Percentiles rank a stretch among this genome's conserved stretches.
Evolutionary conservation across 2,888 invertebrate species (phyloP).

Genomic region (Sepiola atlantica): DNA sequence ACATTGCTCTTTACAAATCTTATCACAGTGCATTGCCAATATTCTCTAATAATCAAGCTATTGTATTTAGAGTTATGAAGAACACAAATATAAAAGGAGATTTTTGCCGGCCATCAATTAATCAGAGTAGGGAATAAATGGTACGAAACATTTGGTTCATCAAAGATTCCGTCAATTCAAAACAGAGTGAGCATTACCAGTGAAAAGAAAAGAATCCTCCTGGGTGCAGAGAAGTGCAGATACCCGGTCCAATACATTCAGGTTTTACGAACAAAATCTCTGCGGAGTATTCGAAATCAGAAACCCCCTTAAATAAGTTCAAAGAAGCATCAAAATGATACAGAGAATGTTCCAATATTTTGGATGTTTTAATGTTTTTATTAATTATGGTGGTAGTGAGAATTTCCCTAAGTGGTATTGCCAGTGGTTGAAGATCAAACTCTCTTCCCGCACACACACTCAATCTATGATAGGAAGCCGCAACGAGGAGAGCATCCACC

Average conservation of each 20-base stretch:
- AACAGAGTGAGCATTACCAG: background rate
- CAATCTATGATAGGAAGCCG: too few species aligned
- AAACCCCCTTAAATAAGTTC: background rate
- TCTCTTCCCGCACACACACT: too few species aligned
- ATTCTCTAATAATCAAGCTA: background rate
- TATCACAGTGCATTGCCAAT: background rate
- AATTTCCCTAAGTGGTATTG: background rate
- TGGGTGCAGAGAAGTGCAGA: background rate
- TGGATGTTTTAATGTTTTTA: background rate
- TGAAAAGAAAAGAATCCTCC: background rate
- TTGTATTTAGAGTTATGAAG: background rate
- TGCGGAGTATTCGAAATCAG: background rate
- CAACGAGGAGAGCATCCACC: too few species aligned
- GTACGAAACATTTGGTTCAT: background rate
- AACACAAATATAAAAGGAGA: background rate
- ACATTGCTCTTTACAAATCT: background rate
- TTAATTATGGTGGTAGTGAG: background rate
- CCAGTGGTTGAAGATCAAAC: too few species aligned
- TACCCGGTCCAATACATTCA: background rate
- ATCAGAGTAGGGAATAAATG: background rate
- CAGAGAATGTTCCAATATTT: background rate
- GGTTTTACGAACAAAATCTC: background rate
- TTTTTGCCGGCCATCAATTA: background rate
- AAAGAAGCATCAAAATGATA: background rate
- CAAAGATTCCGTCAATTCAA: background rate